Evolutionary conservation across 2,888 invertebrate species (phyloP), one percentile per base, ranked within the genome.

Genomic region (Agrochola lota): DNA sequence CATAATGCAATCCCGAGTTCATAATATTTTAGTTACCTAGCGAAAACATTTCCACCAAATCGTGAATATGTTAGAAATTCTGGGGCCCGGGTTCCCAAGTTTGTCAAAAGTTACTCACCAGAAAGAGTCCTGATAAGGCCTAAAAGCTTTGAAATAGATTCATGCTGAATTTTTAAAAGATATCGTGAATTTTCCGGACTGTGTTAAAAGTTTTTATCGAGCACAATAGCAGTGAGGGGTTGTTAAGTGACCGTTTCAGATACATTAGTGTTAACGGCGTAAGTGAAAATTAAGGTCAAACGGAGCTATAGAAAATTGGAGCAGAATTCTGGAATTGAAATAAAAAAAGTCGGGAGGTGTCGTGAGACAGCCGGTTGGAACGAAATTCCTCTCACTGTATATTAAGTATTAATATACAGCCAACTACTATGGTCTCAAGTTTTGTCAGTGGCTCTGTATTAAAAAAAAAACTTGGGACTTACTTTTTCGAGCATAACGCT

Each of bases 61-160:
- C 2, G 2, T 9, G 0, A 52, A 52, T 52, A 52, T 52, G 52
- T 52, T 20, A 52, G 2, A 46, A 57, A 52, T 67, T 67, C 11
- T 7, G 15, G 35, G 11, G 11, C 20, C 12, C 30, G 8, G 11
- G 26, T 35, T n/a, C 46, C 11, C 17, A 67, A 60, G 17, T 64
- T 70, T 59, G 17, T 26, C 23, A 46, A 80, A 80, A 73, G 60
- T 67, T 40, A 57, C 15, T 49, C 60, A 67, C 40, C 20, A 57
- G 40, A 68, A 68, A 68, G n/a, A 11, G 30, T 0, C 35, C 62
- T 59, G 81, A 74, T 80, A 81, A 74, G 30, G 67, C 12, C 40
- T 80, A 40, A 68, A 79, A 74, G 67, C 67, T 68, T 79, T 74
- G 20, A 35, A 62, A 81, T 81, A 81, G 81, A 74, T 81, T 59